These are phyloP conservation scores for Picus viridis DNA, from an alignment of 2,797 vertebrate genomes.

Conservation along the genomic window DNA sequence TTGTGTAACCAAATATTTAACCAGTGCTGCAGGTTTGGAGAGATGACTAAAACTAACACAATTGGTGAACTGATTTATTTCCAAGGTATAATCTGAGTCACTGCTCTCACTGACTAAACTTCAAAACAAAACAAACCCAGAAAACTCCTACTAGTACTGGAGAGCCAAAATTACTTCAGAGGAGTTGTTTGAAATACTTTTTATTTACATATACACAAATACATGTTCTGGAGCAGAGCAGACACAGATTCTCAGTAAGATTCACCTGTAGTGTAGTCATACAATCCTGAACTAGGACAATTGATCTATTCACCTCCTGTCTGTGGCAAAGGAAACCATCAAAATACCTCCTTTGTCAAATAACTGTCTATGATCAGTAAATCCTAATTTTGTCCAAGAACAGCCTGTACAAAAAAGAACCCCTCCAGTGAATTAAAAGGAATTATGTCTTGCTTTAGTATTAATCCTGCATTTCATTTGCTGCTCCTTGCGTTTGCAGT, in stretches of 20 bases:
- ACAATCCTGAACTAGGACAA: not conserved
- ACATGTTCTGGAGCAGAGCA: not conserved
- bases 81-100: not conserved
- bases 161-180: not conserved
- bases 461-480: not conserved
- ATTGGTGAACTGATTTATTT: conserved; percentile 18
- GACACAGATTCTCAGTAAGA: not conserved
- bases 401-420: not conserved
- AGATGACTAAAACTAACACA: conserved; percentile 22
- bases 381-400: not conserved
- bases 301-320: not conserved
- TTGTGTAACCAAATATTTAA: conserved; percentile 15
- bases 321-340: not conserved
- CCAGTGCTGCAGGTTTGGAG: not conserved
- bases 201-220: not conserved
- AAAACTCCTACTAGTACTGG: not conserved
- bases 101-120: conserved; percentile 26
- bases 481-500: not conserved
- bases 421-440: not conserved
- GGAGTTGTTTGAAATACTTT: not conserved
- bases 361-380: not conserved
- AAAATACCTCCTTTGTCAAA: not conserved
- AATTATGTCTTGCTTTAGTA: not conserved
- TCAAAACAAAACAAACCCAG: conserved; percentile 10
- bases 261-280: not conserved